Evolutionary conservation across 2,113 vertebrate genomes (phyloP), one percentile per base, ranked within the genome.

Genomic region (Hydrolagus affinis): DNA sequence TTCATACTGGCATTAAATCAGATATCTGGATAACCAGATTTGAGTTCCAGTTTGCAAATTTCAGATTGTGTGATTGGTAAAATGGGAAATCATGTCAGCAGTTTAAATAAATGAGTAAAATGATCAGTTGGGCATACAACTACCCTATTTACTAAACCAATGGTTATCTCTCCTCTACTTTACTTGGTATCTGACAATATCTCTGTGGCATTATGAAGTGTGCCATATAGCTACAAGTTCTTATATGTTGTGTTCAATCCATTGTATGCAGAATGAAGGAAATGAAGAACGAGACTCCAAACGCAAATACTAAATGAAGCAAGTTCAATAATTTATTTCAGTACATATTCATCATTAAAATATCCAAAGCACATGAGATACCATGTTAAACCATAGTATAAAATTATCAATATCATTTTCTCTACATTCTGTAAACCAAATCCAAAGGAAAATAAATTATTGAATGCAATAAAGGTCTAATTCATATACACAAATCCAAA

Each of bases 271-370:
- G 25, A 32, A 28, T 68, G 78, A 11, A 83, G 32, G 11, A 28
- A 83, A 83, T 60, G 56, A 77, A 9, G 21, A 76, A 76, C 28
- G 60, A 7, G 8, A 25, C 64, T 80, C 19, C 66, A 17, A 25
- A 1, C 30, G 32, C 28, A 72, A 12, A n/a, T n/a, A n/a, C n/a
- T n/a, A n/a, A 28, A 74, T 2, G 56, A 32, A 17, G 0, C 8
- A 83, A 25, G 11, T 28, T 32, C 64, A 83, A 66, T 68, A 30
- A 68, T 66, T 83, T 83, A 83, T 83, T 83, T 9, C 19, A 66
- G 23, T 17, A 64, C 14, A 80, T 15, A 83, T 17, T 23, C 62
- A 15, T 3, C 78, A 64, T 74, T n/a, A 8, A 9, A 21, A 19
- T 75, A 44, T 83, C 30, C 25, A 32, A 15, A 66, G 64, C 60